A percentile compares a stretch with the other conserved stretches of the same genome.
Evolutionary conservation across 2,113 vertebrate genomes (phyloP).

Genomic region (Corydoras maculifer): DNA sequence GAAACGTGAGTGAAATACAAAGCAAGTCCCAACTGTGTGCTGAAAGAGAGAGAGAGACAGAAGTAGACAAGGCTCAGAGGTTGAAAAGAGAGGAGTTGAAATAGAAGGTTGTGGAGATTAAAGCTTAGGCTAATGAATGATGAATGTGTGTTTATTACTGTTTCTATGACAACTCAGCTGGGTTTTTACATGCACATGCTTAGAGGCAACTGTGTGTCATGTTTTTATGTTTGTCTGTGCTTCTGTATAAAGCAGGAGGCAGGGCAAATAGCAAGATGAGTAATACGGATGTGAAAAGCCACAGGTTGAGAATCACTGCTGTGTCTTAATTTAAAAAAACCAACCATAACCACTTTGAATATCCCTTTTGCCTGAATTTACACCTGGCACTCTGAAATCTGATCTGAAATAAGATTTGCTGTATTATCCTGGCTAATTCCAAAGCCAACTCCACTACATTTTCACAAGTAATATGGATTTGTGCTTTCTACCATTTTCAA

Average conservation of each 20-base stretch:
- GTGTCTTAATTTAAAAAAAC: too few species aligned
- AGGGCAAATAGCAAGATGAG: too few species aligned
- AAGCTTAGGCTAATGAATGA: constrained; percentile 23
- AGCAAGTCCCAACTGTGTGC: constrained; percentile 25
- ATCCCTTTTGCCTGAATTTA: too few species aligned
- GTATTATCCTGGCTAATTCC: too few species aligned
- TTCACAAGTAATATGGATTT: too few species aligned
- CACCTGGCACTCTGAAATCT: too few species aligned
- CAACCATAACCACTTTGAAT: too few species aligned
- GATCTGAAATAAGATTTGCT: too few species aligned
- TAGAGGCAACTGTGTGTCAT: neutral
- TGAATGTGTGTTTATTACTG: constrained; percentile 35
- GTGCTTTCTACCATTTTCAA: too few species aligned
- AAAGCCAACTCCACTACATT: too few species aligned
- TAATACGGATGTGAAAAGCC: too few species aligned
- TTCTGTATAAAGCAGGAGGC: neutral
- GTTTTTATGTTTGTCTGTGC: constrained; percentile 4
- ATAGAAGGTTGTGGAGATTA: neutral
- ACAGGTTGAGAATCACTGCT: too few species aligned
- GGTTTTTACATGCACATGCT: constrained; percentile 24
- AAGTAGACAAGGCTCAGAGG: constrained; percentile 3
- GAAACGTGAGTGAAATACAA: constrained; percentile 39
- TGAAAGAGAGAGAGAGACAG: neutral
- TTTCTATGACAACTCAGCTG: constrained; percentile 44
- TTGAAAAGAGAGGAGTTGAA: neutral